Evolutionary conservation across 2,888 invertebrate genomes (phyloP), one percentile per base, ranked within the genome.

Genomic region (Smittia aterrima): DNA sequence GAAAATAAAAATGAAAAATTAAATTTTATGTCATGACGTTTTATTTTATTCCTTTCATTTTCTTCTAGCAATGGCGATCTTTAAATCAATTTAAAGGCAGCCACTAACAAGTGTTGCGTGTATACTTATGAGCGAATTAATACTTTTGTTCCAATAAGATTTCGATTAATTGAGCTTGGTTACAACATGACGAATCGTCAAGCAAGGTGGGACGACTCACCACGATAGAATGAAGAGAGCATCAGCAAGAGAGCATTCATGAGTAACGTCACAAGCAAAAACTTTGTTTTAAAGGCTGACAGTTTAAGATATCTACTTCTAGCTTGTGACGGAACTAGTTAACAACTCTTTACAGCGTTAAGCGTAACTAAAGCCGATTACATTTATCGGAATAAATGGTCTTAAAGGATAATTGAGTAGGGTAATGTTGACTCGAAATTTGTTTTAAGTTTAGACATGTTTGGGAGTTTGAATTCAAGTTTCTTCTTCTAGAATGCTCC

Each of bases 1-100:
- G 66, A 66, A 22, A 66, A 67, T 67, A 41, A 47, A 67, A 32
- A 27, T 27, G 18, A 32, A 11, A 40, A 66, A 25, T 1, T n/a
- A 22, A 9, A 67, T 22, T 41, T 41, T n/a, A 41, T 40, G 3
- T 20, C 38, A 18, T 38, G n/a, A 38, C n/a, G n/a, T 66, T 66
- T 66, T 38, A 27, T 32, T 66, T 32, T 32, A 66, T 38, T 66
- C 7, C n/a, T 25, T 64, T 62, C 13, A 25, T 27, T 66, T 40
- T 40, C 7, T 22, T 66, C 38, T 54, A 16, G 20, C 20, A 18
- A 54, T 54, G 24, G 20, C 22, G 13, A 24, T 4, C 4, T 24
- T 62, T 24, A 11, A 47, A n/a, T 2, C n/a, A 32, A 32, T 13
- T n/a, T n/a, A 47, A 11, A 47, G 9, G 4, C 38, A 9, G 38